phyloP scores from a whole-genome alignment of 2,113 vertebrate genomes.

The Crotalus helleri region DNA sequence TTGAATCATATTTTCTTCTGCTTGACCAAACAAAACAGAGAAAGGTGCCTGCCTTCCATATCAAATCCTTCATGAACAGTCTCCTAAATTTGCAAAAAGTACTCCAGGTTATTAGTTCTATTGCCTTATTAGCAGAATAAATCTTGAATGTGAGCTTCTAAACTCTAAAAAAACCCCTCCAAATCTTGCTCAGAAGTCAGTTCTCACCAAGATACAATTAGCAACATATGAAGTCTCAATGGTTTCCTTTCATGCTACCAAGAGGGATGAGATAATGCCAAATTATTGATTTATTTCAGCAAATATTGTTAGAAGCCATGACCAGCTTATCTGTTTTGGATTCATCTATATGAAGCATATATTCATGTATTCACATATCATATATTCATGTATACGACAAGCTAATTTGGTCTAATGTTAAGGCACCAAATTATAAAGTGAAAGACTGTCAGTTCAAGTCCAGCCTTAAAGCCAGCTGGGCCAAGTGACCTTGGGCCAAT shows the following conservation, averaged over 20 bases:
- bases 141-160: neutral
- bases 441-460: too few relatives aligned
- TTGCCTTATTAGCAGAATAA: neutral
- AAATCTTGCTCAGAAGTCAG: neutral
- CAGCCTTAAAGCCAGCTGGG: too few relatives aligned
- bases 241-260: too few relatives aligned
- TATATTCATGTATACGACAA: too few relatives aligned
- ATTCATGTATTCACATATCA: too few relatives aligned
- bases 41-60: neutral
- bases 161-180: neutral
- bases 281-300: neutral
- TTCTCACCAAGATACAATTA: neutral
- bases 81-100: neutral
- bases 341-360: too few relatives aligned
- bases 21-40: neutral
- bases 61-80: neutral
- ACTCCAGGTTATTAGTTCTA: neutral
- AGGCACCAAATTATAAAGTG: too few relatives aligned
- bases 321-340: neutral
- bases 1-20: neutral
- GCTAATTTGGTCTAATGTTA: too few relatives aligned
- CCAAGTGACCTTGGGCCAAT: neutral
- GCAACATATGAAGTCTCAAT: too few relatives aligned
- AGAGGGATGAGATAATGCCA: too few relatives aligned
- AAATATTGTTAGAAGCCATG: neutral